Evolutionary conservation across 2,797 vertebrate species (phyloP), one percentile per base, ranked within the genome.

Genomic region (Sylvilagus floridanus): DNA sequence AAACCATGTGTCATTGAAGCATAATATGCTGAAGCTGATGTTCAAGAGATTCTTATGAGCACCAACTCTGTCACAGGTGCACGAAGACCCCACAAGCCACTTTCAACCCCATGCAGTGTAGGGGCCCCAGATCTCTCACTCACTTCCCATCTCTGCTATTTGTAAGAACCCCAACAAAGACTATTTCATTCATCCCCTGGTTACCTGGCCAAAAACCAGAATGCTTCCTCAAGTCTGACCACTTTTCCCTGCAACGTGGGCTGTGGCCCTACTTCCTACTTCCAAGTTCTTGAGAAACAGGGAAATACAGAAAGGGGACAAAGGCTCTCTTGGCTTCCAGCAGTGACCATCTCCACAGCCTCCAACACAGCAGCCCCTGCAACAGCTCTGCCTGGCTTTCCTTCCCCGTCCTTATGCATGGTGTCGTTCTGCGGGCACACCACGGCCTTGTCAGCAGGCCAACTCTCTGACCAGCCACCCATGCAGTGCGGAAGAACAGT

Each of bases 381-480:
- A 26, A 17, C 21, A 1, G 7, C 14, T 86, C 19, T 21, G 26
- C 52, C 35, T 21, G 83, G 76, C 73, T 52, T 47, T 37, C 68
- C 57, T 57, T 78, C 37, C 88, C 66, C 75, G 30, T 21, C n/a
- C 57, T 68, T 11, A n/a, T 0, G 7, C 57, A 54, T 0, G 0
- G 71, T 1, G 24, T 68, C 79, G 68, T 7, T 68, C 71, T 22
- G 30, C 0, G 0, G 75, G 83, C 68, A 81, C 84, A 68, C 82
- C 22, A 28, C 28, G 54, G 63, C 63, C 91, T 78, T 81, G 63
- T 62, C 79, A 78, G 57, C n/a, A 28, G 10, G 84, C 82, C 90
- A 95, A 89, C 47, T 63, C 47, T 52, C 78, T 90, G 82, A 78
- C 88, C 91, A 79, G 94, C 76, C 72, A 50, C 32, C 81, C 47